phyloP scores from a whole-genome alignment of 2,888 invertebrate species.

The Athripsodes cinereus region DNA sequence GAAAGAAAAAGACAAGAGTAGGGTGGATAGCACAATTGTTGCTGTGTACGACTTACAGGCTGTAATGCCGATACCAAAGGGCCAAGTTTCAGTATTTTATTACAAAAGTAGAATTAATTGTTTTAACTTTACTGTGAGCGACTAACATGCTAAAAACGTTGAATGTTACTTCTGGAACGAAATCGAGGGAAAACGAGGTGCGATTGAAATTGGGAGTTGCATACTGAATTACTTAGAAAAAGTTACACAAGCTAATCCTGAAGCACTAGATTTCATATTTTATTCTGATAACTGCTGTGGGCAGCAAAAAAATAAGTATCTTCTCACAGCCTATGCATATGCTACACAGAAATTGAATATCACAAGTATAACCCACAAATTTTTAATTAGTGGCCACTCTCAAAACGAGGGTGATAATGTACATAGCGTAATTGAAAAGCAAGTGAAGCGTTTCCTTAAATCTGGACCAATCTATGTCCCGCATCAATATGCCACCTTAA shows the following conservation, averaged over 20 bases:
- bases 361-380: background rate
- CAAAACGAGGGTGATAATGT: background rate
- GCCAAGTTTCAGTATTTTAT: background rate
- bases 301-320: constrained; percentile 10
- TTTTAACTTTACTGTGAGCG: background rate
- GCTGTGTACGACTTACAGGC: background rate
- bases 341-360: background rate
- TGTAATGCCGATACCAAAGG: background rate
- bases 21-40: background rate
- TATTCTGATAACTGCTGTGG: constrained; percentile 9
- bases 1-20: background rate
- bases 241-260: background rate
- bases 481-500: constrained; percentile 16
- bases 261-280: constrained; percentile 6
- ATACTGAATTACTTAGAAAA: background rate
- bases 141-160: background rate
- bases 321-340: constrained; percentile 1
- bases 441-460: background rate
- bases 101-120: background rate
- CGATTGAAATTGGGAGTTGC: background rate
- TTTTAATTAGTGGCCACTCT: background rate
- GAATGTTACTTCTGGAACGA: background rate
- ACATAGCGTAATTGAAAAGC: too few relatives aligned
- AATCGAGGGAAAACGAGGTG: background rate
- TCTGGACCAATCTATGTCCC: background rate